These are phyloP conservation scores for Hormaphis cornu DNA, from an alignment of 1,140 invertebrate species.

Conservation along the genomic window DNA sequence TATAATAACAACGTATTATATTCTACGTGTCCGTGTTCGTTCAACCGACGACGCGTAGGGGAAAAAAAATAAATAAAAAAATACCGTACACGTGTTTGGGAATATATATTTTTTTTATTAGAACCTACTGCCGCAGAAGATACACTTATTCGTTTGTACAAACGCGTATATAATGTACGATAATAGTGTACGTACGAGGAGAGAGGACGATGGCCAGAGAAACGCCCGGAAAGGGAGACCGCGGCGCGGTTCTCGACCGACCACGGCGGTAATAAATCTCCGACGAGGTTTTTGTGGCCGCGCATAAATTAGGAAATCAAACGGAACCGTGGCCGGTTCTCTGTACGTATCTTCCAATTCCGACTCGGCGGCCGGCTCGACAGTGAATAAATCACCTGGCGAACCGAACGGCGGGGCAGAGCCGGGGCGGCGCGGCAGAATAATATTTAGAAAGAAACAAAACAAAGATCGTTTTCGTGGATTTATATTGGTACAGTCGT, in stretches of 20 bases:
- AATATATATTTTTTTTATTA: no score
- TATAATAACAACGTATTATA: no score
- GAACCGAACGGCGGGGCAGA: neutral
- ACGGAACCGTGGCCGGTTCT: slow-evolving; percentile 15
- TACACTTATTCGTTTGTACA: no score
- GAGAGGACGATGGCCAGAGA: neutral
- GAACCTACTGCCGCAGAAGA: no score
- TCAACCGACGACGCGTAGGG: no score
- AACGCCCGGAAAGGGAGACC: neutral
- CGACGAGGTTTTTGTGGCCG: slow-evolving; percentile 28
- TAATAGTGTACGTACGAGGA: neutral
- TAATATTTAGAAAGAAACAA: no score
- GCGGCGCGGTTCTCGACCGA: neutral
- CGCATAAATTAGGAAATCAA: slow-evolving; percentile 32
- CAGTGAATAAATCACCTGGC: slow-evolving; percentile 30
- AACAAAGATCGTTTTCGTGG: no score
- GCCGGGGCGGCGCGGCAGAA: neutral
- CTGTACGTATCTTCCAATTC: slow-evolving; percentile 28
- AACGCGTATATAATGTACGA: no score
- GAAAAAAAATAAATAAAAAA: no score
- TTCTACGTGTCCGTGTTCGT: no score
- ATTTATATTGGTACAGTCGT: no score
- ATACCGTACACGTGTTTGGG: no score
- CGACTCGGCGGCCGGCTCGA: slow-evolving; percentile 16
- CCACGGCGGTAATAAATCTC: slow-evolving; percentile 22